Evolutionary conservation across 2,797 vertebrate genomes (phyloP), one percentile per base, ranked within the genome.

Genomic region (Chanos chanos): DNA sequence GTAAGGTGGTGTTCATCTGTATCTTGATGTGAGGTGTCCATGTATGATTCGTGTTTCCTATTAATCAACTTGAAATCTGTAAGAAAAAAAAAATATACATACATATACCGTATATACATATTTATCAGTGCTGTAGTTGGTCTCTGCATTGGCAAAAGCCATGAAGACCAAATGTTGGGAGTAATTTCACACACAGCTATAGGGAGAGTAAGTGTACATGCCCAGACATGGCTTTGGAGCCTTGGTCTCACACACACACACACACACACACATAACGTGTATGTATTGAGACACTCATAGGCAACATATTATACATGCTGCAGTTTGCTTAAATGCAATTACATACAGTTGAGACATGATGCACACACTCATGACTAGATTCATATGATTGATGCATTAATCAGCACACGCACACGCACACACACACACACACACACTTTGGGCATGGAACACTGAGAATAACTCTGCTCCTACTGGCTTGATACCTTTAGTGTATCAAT

Each of bases 1-100:
- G 72, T 71, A 52, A 68, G 64, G 47, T 71, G 43, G 61, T 40
- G 52, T 34, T 65, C 31, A 53, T 60, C 47, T 65, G 55, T 62
- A 62, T 55, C 41, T 68, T 68, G 48, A 54, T 16, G 61, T 68
- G 45, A 50, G 13, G 31, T 74, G 50, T 58, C 31, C 47, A 37
- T 68, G 37, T 58, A 54, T 61, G 13, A 63, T 6, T 39, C 24
- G 59, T 36, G 34, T 64, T 47, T 70, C 36, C 57, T 64, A 51
- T 65, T 57, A 68, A 68, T 65, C 56, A 57, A 39, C 22, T 34
- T 49, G 16, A 61, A 10, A 43, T 61, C 44, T 48, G 12, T 33
- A 19, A 39, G 40, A 13, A 54, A 15, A 53, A 24, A 54, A 48
- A n/a, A 54, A 24, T 52, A 47, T 61, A 40, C 40, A 18, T 74